Evolutionary conservation across 2,113 vertebrate genomes (phyloP).

Genomic region (Paracanthobrama guichenoti): DNA sequence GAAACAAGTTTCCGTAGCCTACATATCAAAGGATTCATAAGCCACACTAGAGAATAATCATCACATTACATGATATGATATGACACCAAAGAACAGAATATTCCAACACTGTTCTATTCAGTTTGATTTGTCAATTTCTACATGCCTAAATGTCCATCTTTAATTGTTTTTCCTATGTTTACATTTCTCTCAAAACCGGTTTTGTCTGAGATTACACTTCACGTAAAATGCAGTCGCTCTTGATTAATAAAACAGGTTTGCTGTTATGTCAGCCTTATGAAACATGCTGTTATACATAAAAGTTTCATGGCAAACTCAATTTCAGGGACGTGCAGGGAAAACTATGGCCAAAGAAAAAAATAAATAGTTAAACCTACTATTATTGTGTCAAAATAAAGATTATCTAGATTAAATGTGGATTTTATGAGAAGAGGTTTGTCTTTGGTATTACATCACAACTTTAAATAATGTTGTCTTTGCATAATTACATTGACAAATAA

Average conservation of each 20-base stretch:
- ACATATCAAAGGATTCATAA: not conserved
- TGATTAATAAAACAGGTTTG: not conserved
- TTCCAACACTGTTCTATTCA: not conserved
- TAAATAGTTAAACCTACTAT: not conserved
- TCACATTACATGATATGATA: not conserved
- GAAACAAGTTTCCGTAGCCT: no score
- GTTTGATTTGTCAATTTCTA: not conserved
- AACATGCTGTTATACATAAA: not conserved
- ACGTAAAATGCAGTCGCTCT: not conserved
- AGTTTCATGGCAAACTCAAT: not conserved
- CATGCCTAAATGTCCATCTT: not conserved
- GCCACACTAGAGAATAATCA: not conserved
- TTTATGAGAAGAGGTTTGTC: not conserved
- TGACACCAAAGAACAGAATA: not conserved
- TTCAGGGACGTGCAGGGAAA: not conserved
- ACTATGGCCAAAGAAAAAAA: no score
- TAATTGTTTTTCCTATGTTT: not conserved
- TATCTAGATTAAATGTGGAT: not conserved
- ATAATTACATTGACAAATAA: not conserved
- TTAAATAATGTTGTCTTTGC: not conserved
- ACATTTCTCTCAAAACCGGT: not conserved
- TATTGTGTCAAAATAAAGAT: not conserved
- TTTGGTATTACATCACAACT: not conserved
- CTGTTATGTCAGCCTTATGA: not conserved
- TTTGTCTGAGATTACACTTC: not conserved